Evolutionary conservation across 2,797 vertebrate species (phyloP).

Genomic region (Forpus xanthops): DNA sequence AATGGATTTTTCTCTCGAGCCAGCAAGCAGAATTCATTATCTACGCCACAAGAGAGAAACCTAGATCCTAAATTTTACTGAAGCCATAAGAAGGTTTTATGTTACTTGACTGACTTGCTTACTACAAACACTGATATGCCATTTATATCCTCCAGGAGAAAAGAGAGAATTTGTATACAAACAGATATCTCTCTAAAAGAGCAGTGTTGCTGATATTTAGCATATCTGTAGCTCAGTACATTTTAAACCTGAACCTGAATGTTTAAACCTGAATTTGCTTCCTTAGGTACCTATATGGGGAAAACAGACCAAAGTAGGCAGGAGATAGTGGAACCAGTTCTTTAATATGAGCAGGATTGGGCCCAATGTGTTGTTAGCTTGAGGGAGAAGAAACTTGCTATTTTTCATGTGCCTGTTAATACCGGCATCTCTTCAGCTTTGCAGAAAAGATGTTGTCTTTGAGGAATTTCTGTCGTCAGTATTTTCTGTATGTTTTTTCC

Average conservation of each 20-base stretch:
- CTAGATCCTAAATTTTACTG: conserved; percentile 55
- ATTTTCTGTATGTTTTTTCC: not conserved
- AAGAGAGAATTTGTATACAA: conserved; percentile 34
- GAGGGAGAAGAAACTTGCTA: not conserved
- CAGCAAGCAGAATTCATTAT: conserved; percentile 35
- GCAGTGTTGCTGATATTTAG: not conserved
- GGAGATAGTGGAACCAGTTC: not conserved
- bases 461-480: not conserved
- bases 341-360: not conserved
- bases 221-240: conserved; percentile 28
- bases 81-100: not conserved
- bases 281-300: not conserved
- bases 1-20: not conserved
- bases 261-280: conserved; percentile 35
- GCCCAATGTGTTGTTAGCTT: not conserved
- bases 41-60: not conserved
- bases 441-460: not conserved
- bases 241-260: conserved; percentile 22
- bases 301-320: not conserved
- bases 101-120: conserved; percentile 41
- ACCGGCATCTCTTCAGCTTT: not conserved
- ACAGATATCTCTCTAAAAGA: conserved; percentile 30
- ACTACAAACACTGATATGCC: conserved; percentile 24
- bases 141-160: conserved; percentile 46
- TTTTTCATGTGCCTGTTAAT: not conserved